Evolutionary conservation across 2,888 invertebrate species (phyloP).

Genomic region (Tenthredo livida): DNA sequence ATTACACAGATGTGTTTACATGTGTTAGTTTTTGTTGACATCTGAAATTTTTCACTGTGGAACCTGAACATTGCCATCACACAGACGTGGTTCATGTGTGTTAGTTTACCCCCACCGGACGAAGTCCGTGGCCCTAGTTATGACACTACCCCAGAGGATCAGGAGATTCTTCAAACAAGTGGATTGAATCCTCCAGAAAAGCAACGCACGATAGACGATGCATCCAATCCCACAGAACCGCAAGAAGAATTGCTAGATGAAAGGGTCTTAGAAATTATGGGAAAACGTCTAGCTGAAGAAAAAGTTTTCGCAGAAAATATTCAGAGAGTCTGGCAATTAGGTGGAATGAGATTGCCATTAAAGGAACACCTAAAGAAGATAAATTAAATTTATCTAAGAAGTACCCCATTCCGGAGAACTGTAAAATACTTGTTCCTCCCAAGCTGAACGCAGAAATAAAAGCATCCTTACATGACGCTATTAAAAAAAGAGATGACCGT

Average conservation of each 20-base stretch:
- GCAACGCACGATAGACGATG: too few relatives aligned
- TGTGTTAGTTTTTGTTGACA: too few relatives aligned
- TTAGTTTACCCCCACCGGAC: too few relatives aligned
- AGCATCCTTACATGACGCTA: conserved; percentile 45
- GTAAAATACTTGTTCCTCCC: conserved; percentile 52
- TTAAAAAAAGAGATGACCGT: conserved; percentile 54
- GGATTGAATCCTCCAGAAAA: too few relatives aligned
- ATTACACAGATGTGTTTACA: too few relatives aligned
- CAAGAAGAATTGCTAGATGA: not conserved
- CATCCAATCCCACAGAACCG: too few relatives aligned
- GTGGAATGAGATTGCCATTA: not conserved
- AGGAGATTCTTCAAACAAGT: too few relatives aligned
- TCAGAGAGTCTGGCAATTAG: not conserved
- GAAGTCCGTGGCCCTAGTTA: too few relatives aligned
- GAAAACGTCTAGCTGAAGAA: not conserved
- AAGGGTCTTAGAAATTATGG: not conserved
- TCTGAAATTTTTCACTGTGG: too few relatives aligned
- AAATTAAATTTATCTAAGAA: not conserved
- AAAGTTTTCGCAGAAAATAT: not conserved
- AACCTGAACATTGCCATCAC: too few relatives aligned
- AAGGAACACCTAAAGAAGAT: not conserved
- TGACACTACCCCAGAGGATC: too few relatives aligned
- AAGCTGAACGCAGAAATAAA: conserved; percentile 57
- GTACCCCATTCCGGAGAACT: not conserved
- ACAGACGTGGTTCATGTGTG: too few relatives aligned